Conservation (phyloP, 2,797 vertebrate genomes). For the Hephaestus fuliginosus region DNA sequence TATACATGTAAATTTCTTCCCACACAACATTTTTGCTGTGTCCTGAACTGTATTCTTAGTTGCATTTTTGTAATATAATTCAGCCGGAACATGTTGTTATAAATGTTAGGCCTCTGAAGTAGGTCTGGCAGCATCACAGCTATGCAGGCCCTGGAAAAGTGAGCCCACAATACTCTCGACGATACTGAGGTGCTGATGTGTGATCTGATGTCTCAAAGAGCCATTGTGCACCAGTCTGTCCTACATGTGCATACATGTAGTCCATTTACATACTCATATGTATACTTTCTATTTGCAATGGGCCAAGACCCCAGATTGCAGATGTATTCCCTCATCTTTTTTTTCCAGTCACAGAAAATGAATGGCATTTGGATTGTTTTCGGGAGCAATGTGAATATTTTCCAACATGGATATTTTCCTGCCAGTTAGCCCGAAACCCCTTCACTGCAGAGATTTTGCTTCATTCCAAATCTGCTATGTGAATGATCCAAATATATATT, state of each 20-base stretch:
- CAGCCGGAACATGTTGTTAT: constrained; percentile 1
- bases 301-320: constrained; percentile 16
- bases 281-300: constrained; percentile 6
- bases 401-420: constrained; percentile 14
- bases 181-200: constrained; percentile 14
- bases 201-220: constrained; percentile 11
- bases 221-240: neutral
- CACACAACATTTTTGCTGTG: neutral
- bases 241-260: neutral
- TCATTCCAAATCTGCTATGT: constrained; percentile 17
- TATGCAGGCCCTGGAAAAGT: neutral
- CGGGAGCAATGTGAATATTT: constrained; percentile 25
- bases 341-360: neutral
- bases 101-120: constrained; percentile 15
- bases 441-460: neutral
- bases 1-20: neutral
- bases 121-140: constrained; percentile 4
- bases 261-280: constrained; percentile 8
- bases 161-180: neutral
- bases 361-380: constrained; percentile 24
- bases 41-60: neutral
- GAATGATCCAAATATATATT: constrained; percentile 25
- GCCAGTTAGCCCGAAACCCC: neutral
- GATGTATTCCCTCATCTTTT: constrained; percentile 20
- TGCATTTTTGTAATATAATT: constrained; percentile 6